Evolutionary conservation across 2,888 invertebrate species (phyloP), one percentile per base, ranked within the genome.

Genomic region (Drosophila eohydei): DNA sequence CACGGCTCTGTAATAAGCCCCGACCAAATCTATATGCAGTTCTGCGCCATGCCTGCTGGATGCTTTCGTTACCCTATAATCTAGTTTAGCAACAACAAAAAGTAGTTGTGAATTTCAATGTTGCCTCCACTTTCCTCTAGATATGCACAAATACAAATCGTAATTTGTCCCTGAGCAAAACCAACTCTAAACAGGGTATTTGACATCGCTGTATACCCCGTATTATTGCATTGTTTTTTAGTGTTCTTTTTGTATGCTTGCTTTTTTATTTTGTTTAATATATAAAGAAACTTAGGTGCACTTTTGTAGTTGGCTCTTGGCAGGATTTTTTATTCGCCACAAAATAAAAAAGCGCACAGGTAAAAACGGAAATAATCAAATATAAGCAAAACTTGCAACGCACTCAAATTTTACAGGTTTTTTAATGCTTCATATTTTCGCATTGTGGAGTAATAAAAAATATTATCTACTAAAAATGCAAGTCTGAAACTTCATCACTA

Each of bases 241-340:
- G 51, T 61, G 30, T 44, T 44, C 8, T 26, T 57, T 59, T 73
- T 43, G 50, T 59, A 28, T 41, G 12, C 54, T 40, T 3, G 48
- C 16, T 21, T 28, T 26, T 59, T 63, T 40, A 46, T 52, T 62
- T 61, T 50, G 44, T 55, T 68, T 68, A 58, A 80, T 76, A 81
- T 61, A 81, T 74, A 73, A 76, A 70, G 71, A 69, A 83, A 71
- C 84, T 83, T 81, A 84, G 84, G 87, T 88, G 89, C 87, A 88
- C 89, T 84, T 89, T 72, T 76, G 83, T 68, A 86, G 71, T 74
- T 86, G 65, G 70, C 71, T 78, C 84, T 78, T 78, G 68, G 62
- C 55, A 58, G 63, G 65, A 44, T 71, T 76, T 82, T 71, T 86
- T 80, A 81, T 83, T 66, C 66, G 41, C 74, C 51, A 55, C 61